Evolutionary conservation across 2,888 invertebrate genomes (phyloP), one percentile per base, ranked within the genome.

Genomic region (Cataglyphis altisquamis): DNA sequence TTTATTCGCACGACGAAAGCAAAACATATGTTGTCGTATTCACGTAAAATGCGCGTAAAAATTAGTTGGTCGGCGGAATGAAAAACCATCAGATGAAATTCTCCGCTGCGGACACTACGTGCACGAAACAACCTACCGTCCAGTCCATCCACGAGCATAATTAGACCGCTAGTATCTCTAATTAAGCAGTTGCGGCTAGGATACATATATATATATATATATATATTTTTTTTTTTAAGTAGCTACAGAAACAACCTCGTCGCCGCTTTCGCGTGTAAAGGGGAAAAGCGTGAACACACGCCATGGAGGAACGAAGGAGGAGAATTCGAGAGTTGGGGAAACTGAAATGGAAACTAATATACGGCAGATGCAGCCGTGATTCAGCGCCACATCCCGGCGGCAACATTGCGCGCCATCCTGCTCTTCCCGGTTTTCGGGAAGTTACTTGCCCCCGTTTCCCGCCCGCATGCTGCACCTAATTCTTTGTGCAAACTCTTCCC

Each of bases 401-500:
- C 80, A 60, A 84, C 57, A 29, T 57, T 62, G 55, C 75, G 18
- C 68, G 18, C 64, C 73, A 21, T 45, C 39, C 80, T 32, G 52
- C 29, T 83, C 73, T 83, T 45, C 39, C 41, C 62, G 18, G 74
- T 70, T 57, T 84, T 36, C 62, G 60, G 25, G 68, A 86, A 82
- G 67, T 82, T 82, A 25, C 67, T 60, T 60, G 48, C 64, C 29
- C 52, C 39, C 55, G 66, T 74, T 74, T 80, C 55, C 63, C 48
- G 80, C 84, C 80, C 80, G 84, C 72, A 70, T 83, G 84, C 84
- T 86, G 68, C 66, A 84, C 68, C 66, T 86, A 88, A 87, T 88
- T 87, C 86, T 86, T 86, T 85, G 75, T 83, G 68, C 82, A 84
- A 67, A 89, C 84, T 86, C 84, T 85, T 67, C 83, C 36, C n/a